Percentiles rank a stretch among this genome's conserved stretches.
These are phyloP conservation scores for Champsocephalus gunnari DNA, from an alignment of 2,797 vertebrate genomes.

Conservation along the genomic window DNA sequence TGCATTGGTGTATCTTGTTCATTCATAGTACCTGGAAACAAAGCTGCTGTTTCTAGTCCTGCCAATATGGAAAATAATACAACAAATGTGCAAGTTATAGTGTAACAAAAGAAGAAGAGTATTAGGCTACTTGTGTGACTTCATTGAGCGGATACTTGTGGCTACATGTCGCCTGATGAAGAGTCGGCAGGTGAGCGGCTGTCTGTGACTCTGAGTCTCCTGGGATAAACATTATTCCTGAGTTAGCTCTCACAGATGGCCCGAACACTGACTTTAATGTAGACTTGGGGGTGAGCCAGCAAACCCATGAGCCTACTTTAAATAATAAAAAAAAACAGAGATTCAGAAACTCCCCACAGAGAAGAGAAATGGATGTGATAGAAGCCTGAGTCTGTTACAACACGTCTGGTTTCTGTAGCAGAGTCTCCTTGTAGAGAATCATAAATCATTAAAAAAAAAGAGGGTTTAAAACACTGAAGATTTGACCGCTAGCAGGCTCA, in stretches of 20 bases:
- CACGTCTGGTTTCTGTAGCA: conserved; percentile 37
- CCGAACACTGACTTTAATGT: conserved; percentile 75
- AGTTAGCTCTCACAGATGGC: conserved; percentile 77
- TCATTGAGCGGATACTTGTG: conserved; percentile 64
- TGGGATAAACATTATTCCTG: conserved; percentile 74
- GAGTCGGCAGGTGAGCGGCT: conserved; percentile 37
- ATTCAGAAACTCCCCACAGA: conserved; percentile 21
- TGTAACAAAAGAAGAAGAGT: conserved; percentile 17
- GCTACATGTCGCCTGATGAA: conserved; percentile 62
- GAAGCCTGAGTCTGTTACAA: conserved; percentile 30
- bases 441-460: not conserved
- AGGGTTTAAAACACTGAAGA: conserved; percentile 58
- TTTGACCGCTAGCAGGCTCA: conserved; percentile 66
- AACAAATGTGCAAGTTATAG: conserved; percentile 70
- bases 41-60: conserved; percentile 60
- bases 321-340: not conserved
- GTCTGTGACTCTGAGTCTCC: conserved; percentile 21
- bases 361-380: conserved; percentile 24
- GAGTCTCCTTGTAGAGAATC: conserved; percentile 23
- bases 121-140: conserved; percentile 73
- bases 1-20: conserved; percentile 36
- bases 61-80: conserved; percentile 59
- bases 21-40: conserved; percentile 77
- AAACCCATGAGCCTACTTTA: conserved; percentile 66
- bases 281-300: conserved; percentile 65